Evolutionary conservation across 1,140 invertebrate species (phyloP).

Genomic region (Sarcophaga bullata): DNA sequence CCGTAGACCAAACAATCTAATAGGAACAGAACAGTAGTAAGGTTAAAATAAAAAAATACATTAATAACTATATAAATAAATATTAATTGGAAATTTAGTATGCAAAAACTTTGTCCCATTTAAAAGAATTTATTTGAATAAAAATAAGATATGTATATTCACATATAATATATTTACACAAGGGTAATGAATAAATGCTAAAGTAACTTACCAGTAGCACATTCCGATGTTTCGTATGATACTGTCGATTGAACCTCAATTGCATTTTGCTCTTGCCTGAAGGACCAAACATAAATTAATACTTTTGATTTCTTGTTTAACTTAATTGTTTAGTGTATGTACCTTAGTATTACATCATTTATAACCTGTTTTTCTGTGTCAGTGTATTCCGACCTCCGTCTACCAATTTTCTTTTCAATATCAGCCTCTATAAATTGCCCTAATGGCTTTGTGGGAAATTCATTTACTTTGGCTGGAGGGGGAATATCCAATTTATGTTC

Average conservation of each 20-base stretch:
- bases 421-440: constrained; percentile 84
- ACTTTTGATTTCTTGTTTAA: neutral
- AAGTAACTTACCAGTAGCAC: constrained; percentile 60
- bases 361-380: constrained; percentile 76
- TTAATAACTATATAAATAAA: no score
- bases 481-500: constrained; percentile 86
- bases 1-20: no score
- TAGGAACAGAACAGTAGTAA: no score
- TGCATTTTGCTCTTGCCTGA: constrained; percentile 64
- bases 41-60: no score
- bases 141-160: neutral
- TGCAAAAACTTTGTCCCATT: neutral
- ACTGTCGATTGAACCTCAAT: constrained; percentile 64
- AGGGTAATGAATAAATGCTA: neutral
- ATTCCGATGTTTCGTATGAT: constrained; percentile 64
- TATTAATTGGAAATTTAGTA: no score
- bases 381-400: constrained; percentile 78
- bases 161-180: neutral
- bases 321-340: constrained; percentile 1
- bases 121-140: neutral
- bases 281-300: neutral
- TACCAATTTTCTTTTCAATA: constrained; percentile 78
- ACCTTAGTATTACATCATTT: constrained; percentile 71
- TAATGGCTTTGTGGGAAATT: constrained; percentile 85
- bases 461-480: constrained; percentile 74